Conservation (phyloP, 1,140 invertebrate genomes). For the Cyphomyrmex costatus region DNA sequence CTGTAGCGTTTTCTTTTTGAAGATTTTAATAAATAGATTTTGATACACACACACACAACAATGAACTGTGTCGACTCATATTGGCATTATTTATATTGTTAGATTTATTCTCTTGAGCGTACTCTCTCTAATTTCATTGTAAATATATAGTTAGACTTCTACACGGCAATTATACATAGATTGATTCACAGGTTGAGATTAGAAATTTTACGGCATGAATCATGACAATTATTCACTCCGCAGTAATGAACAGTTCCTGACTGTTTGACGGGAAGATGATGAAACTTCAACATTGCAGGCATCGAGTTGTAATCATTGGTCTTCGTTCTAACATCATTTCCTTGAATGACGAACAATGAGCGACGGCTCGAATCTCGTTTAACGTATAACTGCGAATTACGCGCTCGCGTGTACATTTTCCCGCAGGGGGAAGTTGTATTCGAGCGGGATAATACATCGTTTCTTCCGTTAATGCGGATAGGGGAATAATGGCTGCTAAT, state of each 20-base stretch:
- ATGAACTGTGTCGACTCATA: too few relatives aligned
- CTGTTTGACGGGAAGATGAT: conserved; percentile 23
- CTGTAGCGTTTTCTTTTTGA: too few relatives aligned
- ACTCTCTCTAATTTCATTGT: too few relatives aligned
- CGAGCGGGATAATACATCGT: conserved; percentile 46
- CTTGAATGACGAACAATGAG: conserved; percentile 40
- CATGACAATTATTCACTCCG: not conserved
- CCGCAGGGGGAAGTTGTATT: conserved; percentile 41
- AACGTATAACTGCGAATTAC: conserved; percentile 45
- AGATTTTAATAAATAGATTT: too few relatives aligned
- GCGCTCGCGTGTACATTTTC: conserved; percentile 49
- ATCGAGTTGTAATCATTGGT: conserved; percentile 27
- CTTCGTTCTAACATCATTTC: conserved; percentile 25
- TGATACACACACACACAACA: too few relatives aligned
- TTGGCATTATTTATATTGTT: too few relatives aligned
- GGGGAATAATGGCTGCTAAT: conserved; percentile 32
- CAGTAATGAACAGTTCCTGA: not conserved
- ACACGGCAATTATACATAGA: not conserved
- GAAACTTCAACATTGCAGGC: conserved; percentile 27
- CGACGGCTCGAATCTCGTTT: conserved; percentile 44
- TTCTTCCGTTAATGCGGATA: conserved; percentile 43
- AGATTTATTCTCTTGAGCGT: too few relatives aligned
- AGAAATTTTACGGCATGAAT: not conserved
- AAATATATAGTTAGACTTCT: not conserved
- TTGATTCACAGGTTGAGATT: not conserved